Base-by-base conservation (phyloP, 2,888 invertebrate species). In the Microctonus brassicae region DNA sequence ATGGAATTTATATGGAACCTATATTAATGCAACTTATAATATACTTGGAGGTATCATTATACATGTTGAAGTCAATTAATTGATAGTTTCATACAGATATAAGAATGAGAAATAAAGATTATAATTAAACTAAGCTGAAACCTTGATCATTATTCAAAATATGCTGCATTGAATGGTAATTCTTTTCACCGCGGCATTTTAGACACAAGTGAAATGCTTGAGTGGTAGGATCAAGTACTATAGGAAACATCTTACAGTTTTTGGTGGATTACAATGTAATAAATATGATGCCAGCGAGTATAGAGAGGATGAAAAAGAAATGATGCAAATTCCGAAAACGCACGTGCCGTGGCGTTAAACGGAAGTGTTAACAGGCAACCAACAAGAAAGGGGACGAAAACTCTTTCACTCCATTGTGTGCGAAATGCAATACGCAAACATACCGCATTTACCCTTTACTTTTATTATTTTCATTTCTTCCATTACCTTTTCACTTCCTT, bases 311-410 rank as follows among this genome's bases (percentile, higher is more conserved):
- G 42, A 61, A 64, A n/a, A 9, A 36, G 58, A 76, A 80, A 76
- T 75, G 17, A 47, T 5, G 47, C 5, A 80, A 82, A 81, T 82
- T 79, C 81, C 82, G 71, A 80, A 81, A 83, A 83, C 80, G 85
- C 82, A 83, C 86, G 86, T 86, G 86, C 82, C 83, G 73, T 69
- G 80, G 85, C 84, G 83, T 86, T 81, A 82, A 81, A 77, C 75
- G 67, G 66, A 73, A 79, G 85, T 81, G 84, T 87, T 85, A 86
- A 83, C 80, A 81, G 81, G 77, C 22, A 7, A 24, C 13, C 26
- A 26, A 65, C n/a, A 26, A 24, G 34, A 26, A 34, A 34, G 36
- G 13, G 6, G 10, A 17, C 13, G 29, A 47, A 47, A 29, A 29
- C 20, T 52, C n/a, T 29, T 17, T 42, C 20, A 47, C 47, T 47